phyloP scores from a whole-genome alignment of 2,888 invertebrate species.

The Sycophila texana region DNA sequence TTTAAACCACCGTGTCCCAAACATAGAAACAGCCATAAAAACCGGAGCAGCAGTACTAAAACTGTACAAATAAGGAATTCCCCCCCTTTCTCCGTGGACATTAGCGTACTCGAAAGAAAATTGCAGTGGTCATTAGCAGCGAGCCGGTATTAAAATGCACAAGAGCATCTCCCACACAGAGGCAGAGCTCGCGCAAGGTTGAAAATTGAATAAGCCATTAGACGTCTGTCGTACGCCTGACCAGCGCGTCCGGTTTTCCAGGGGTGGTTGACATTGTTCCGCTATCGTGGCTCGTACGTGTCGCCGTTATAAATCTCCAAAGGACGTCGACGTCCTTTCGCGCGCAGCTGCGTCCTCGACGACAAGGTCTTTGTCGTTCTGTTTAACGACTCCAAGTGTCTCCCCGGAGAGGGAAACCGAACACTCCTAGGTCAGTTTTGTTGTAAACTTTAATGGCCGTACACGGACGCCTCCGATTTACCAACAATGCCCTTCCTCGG shows the following conservation, averaged over 20 bases:
- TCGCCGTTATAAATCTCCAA: conserved; percentile 39
- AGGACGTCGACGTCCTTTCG: conserved; percentile 16
- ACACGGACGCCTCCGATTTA: neutral
- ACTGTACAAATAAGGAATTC: too few species aligned
- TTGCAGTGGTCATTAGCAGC: too few species aligned
- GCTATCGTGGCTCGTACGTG: neutral
- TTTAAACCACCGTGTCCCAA: too few species aligned
- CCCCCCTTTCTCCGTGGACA: too few species aligned
- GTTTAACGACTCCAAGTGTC: conserved; percentile 33
- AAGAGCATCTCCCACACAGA: too few species aligned
- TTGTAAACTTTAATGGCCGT: neutral
- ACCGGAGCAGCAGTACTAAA: too few species aligned
- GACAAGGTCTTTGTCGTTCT: conserved; percentile 38
- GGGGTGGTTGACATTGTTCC: neutral
- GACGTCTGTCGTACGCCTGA: conserved; percentile 19
- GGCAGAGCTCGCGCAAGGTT: neutral
- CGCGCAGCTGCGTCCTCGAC: conserved; percentile 12
- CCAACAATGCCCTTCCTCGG: neutral
- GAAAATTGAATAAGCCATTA: conserved; percentile 24
- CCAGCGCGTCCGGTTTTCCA: conserved; percentile 18
- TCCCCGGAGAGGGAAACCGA: neutral
- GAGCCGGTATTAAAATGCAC: too few species aligned
- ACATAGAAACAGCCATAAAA: too few species aligned
- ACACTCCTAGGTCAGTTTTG: conserved; percentile 30
- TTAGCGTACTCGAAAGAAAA: too few species aligned